These are phyloP conservation scores for Apodemia mormo DNA, from an alignment of 2,888 invertebrate genomes.

Conservation along the genomic window DNA sequence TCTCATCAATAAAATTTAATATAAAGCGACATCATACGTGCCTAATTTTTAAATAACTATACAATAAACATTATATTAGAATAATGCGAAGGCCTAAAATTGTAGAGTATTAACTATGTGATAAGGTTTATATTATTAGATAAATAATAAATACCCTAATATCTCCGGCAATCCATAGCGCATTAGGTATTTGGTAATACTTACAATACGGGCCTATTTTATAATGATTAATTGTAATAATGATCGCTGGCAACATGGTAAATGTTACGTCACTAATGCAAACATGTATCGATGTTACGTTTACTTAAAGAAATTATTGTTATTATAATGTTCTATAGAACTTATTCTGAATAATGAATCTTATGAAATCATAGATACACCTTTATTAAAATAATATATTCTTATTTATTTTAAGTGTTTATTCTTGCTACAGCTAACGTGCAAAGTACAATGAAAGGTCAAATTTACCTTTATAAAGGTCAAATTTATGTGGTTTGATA, in stretches of 20 bases:
- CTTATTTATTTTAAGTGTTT: no score
- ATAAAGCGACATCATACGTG: conserved; percentile 76
- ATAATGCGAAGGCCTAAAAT: conserved; percentile 17
- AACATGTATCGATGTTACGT: not conserved
- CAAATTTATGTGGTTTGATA: not conserved
- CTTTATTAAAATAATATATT: no score
- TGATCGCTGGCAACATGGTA: not conserved
- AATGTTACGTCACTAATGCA: not conserved
- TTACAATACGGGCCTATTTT: not conserved
- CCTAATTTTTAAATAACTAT: conserved; percentile 55
- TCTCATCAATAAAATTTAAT: conserved; percentile 70
- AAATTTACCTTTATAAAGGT: no score
- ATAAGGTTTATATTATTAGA: conserved; percentile 7
- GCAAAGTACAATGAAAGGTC: conserved; percentile 41
- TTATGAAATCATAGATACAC: no score
- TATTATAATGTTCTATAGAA: not conserved
- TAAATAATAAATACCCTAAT: conserved; percentile 10
- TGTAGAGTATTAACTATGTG: conserved; percentile 17
- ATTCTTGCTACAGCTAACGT: not conserved
- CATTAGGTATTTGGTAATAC: not conserved
- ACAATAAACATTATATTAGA: conserved; percentile 13
- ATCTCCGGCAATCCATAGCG: not conserved
- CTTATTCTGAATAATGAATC: no score
- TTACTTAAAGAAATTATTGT: not conserved
- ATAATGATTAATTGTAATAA: not conserved